Percentiles rank a stretch among this genome's conserved stretches.
phyloP scores from a whole-genome alignment of 2,888 invertebrate species.

The Slavum lentiscoides region DNA sequence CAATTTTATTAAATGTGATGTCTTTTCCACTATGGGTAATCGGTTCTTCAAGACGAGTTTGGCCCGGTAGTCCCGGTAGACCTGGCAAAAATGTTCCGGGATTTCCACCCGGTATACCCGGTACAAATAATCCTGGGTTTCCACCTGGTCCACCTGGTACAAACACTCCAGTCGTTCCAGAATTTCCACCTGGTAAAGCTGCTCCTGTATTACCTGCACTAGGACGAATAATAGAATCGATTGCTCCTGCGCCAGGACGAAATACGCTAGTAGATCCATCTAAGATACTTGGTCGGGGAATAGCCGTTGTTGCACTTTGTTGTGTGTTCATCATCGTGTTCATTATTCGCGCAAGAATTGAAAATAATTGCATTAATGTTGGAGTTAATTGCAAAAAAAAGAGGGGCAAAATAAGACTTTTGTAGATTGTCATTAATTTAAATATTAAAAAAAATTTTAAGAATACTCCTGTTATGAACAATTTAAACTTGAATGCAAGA shows the following conservation, averaged over 20 bases:
- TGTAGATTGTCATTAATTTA: conserved; percentile 56
- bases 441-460: conserved; percentile 56
- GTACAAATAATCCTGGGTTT: not conserved
- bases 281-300: not conserved
- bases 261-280: not conserved
- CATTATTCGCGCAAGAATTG: not conserved
- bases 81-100: not conserved
- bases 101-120: not conserved
- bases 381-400: conserved; percentile 52
- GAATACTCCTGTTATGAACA: conserved; percentile 55
- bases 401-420: conserved; percentile 55
- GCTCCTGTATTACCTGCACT: not conserved
- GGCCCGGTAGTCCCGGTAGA: no score
- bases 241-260: not conserved
- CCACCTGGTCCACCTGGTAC: not conserved
- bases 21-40: not conserved
- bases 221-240: not conserved
- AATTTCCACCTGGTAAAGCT: not conserved
- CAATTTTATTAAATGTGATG: not conserved
- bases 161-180: not conserved
- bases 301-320: not conserved
- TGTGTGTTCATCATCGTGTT: not conserved
- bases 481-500: conserved; percentile 54
- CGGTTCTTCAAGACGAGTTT: not conserved
- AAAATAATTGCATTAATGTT: not conserved